Base-by-base conservation (phyloP, 37 sponge, comb jelly and placozoan species). In the Tethya wilhelma region DNA sequence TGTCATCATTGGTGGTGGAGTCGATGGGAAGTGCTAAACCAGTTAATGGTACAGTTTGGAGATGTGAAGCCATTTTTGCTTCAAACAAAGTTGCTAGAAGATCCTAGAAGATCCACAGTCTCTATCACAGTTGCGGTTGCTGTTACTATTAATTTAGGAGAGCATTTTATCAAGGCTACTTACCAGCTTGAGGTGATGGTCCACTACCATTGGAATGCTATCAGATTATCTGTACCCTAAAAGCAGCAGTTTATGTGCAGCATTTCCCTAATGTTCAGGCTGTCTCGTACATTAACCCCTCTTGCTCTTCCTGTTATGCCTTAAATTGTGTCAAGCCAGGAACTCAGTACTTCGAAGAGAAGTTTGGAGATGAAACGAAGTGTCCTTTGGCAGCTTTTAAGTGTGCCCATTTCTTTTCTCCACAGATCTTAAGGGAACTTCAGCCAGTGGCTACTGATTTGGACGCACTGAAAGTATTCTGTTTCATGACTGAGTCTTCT, bases 1-100 rank as follows among this genome's bases (percentile, higher is more conserved):
- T 88, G 89, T 56, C 78, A 7, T 42, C 78, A 7, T 69, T 42
- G 78, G 23, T 89, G 83, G 83, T 89, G 89, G 89, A 72, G 74
- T 41, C 63, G 53, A 38, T 89, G 78, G 78, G 79, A 82, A 44
- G 66, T 86, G 20, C 25, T 77, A 34, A n/a, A 82, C 25, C 83
- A 89, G 41, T 5, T 89, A 28, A 62, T 82, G 67, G 44, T 72
- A 23, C 75, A 82, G 59, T 89, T 89, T 71, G 89, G 89, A 23
- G 79, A 89, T 53, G 29, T 89, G 41, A 56, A 56, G 36, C 79
- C 83, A 9, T 77, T 89, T 55, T 56, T 89, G 26, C 8, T 63
- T 25, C 42, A 79, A 39, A 67, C 89, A 64, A 89, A 78, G 74
- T 56, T 89, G 30, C 83, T 89, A 4, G 44, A n/a, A 49, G 5